Evolutionary conservation across 2,888 invertebrate genomes (phyloP).

Genomic region (Eledona agricola): DNA sequence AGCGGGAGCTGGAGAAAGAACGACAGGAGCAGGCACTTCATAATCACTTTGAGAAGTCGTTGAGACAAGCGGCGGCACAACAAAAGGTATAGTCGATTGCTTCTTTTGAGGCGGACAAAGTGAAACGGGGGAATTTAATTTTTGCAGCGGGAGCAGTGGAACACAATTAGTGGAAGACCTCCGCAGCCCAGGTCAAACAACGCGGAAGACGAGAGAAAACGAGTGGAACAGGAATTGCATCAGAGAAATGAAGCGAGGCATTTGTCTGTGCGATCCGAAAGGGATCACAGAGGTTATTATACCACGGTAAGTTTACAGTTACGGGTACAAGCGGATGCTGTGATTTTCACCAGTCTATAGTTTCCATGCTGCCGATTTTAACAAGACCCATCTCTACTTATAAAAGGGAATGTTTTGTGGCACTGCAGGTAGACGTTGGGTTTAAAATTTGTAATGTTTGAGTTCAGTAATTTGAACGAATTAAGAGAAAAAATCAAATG

Average conservation of each 20-base stretch:
- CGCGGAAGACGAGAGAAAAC: conserved; percentile 59
- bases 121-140: conserved; percentile 4
- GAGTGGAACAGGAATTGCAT: conserved; percentile 58
- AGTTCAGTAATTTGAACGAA: too few species aligned
- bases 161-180: conserved; percentile 66
- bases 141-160: conserved; percentile 68
- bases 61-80: conserved; percentile 74
- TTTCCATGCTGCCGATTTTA: too few species aligned
- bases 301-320: conserved; percentile 41
- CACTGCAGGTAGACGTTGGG: too few species aligned
- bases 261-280: conserved; percentile 53
- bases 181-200: conserved; percentile 61
- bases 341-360: too few species aligned
- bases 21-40: conserved; percentile 77
- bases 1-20: conserved; percentile 65
- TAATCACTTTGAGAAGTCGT: conserved; percentile 90
- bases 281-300: conserved; percentile 57
- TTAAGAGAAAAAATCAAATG: too few species aligned
- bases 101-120: conserved; percentile 5
- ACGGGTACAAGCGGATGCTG: not conserved
- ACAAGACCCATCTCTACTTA: too few species aligned
- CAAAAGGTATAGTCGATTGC: conserved; percentile 71
- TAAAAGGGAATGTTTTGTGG: too few species aligned
- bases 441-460: too few species aligned
- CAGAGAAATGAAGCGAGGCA: conserved; percentile 59